Conservation (phyloP, 1,140 invertebrate species). For the Penaeus japonicus region DNA sequence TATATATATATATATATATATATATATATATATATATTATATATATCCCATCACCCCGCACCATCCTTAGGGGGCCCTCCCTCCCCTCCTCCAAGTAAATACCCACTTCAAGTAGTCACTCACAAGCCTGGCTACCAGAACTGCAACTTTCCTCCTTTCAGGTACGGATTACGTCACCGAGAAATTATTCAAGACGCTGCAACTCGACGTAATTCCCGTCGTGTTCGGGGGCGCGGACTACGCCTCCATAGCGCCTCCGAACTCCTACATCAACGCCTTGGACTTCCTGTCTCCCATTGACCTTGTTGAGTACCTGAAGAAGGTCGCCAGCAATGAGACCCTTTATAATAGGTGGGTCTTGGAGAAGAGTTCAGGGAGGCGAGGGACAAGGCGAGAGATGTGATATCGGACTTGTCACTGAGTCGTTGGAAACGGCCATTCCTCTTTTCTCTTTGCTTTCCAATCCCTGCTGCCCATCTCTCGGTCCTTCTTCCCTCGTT, state of each 20-base stretch:
- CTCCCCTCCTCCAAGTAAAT: too few relatives aligned
- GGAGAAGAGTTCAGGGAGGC: too few relatives aligned
- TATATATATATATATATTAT: too few relatives aligned
- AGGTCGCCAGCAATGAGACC: constrained; percentile 43
- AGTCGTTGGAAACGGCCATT: too few relatives aligned
- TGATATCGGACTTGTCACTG: too few relatives aligned
- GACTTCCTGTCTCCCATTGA: constrained; percentile 59
- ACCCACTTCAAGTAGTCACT: background rate
- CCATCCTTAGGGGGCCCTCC: too few relatives aligned
- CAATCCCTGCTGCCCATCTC: too few relatives aligned
- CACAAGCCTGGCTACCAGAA: background rate
- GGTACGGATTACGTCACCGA: constrained; percentile 64
- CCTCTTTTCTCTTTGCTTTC: too few relatives aligned
- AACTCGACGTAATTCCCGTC: background rate
- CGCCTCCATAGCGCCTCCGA: background rate
- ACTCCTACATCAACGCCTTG: constrained; percentile 15
- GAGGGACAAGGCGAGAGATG: too few relatives aligned
- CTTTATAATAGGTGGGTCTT: background rate
- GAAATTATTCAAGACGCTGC: constrained; percentile 61
- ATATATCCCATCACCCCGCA: too few relatives aligned
- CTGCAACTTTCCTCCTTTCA: constrained; percentile 60
- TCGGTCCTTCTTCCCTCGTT: too few relatives aligned
- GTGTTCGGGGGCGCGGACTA: constrained; percentile 7
- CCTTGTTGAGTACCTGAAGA: constrained; percentile 43
- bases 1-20: too few relatives aligned